Evolutionary conservation across 2,113 vertebrate genomes (phyloP).

Genomic region (Aegithalos caudatus): DNA sequence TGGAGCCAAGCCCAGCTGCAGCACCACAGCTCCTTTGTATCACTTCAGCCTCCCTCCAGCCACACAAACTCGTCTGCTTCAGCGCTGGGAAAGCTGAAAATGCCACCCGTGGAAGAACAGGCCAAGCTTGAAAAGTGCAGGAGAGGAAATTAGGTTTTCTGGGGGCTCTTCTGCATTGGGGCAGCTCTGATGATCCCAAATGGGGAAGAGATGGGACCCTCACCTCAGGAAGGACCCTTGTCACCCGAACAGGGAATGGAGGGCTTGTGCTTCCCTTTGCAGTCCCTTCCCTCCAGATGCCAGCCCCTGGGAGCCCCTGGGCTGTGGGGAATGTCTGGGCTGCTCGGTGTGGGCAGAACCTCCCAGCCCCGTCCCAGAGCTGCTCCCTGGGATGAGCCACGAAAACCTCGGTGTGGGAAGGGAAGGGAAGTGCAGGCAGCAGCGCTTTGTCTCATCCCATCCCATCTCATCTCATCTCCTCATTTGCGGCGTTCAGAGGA

Average conservation of each 20-base stretch:
- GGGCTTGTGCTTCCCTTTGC: background rate
- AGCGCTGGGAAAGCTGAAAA: background rate
- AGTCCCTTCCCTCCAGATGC: background rate
- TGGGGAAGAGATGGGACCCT: rapidly evolving
- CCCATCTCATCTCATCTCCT: slow-evolving; percentile 41
- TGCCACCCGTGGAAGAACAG: background rate
- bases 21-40: background rate
- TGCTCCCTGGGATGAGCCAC: background rate
- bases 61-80: background rate
- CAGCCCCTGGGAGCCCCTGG: background rate
- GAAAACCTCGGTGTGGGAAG: background rate
- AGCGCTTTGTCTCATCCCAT: slow-evolving; percentile 14
- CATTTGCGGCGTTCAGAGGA: slow-evolving; percentile 20
- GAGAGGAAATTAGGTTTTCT: background rate
- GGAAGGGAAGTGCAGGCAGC: background rate
- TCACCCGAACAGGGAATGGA: rapidly evolving
- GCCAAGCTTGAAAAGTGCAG: background rate
- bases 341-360: rapidly evolving
- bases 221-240: rapidly evolving
- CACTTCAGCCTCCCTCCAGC: rapidly evolving
- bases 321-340: background rate
- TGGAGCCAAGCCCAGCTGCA: background rate
- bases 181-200: background rate
- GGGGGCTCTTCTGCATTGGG: background rate
- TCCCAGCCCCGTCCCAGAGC: rapidly evolving